These are phyloP conservation scores for Harlomillsia oculata DNA, from an alignment of 1,140 invertebrate genomes.

Conservation along the genomic window DNA sequence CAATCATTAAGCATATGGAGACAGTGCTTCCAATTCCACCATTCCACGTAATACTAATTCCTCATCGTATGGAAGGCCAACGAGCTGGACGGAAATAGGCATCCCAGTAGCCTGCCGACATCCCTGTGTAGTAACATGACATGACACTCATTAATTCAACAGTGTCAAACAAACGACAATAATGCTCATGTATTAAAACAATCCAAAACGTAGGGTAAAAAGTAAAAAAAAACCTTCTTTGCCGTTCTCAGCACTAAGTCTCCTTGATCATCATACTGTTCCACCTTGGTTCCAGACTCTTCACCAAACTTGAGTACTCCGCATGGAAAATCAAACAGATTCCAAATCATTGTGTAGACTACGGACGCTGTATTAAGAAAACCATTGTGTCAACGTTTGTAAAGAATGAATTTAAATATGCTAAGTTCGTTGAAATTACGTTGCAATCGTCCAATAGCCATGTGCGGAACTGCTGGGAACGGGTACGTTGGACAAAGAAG, in stretches of 20 bases:
- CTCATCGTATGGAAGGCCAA: constrained; percentile 41
- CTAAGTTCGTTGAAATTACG: constrained; percentile 14
- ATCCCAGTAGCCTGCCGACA: constrained; percentile 35
- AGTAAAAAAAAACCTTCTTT: constrained; percentile 6
- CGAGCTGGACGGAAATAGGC: constrained; percentile 41
- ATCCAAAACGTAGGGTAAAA: background rate
- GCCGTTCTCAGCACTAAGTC: constrained; percentile 5
- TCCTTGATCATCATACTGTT: constrained; percentile 2
- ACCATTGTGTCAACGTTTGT: background rate
- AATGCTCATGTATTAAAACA: background rate
- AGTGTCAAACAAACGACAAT: background rate
- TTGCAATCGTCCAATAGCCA: constrained; percentile 19
- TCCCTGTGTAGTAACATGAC: constrained; percentile 3
- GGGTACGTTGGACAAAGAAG: constrained; percentile 28
- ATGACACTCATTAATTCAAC: background rate
- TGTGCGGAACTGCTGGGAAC: constrained; percentile 30
- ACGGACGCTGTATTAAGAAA: constrained; percentile 1
- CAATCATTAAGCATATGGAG: too few species aligned
- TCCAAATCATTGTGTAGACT: constrained; percentile 16
- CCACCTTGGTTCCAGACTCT: constrained; percentile 3
- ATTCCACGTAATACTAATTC: constrained; percentile 40
- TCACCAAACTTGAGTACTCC: constrained; percentile 6
- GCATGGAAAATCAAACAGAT: constrained; percentile 12
- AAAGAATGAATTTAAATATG: background rate
- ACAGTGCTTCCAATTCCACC: constrained; percentile 13